Evolutionary conservation across 2,888 invertebrate genomes (phyloP), one percentile per base, ranked within the genome.

Genomic region (Cheilosia grossa): DNA sequence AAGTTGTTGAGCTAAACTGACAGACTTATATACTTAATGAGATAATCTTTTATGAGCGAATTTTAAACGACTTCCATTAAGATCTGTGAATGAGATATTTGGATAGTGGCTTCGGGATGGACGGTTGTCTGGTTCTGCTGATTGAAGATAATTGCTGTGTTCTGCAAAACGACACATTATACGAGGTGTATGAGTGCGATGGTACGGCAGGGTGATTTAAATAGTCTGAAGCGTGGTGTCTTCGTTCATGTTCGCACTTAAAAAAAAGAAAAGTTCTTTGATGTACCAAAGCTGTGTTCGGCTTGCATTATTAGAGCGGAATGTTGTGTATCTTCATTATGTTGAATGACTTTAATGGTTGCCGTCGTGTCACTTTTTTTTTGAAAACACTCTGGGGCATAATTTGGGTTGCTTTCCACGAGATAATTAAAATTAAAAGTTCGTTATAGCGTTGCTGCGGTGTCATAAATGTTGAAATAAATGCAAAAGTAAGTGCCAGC

Each of bases 91-190:
- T 54, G 42, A 73, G 73, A 73, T 54, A 63, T 53, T 19, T 37
- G 13, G 37, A 37, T 13, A 13, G 42, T 21, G 30, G 19, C 47
- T 70, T 70, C 1, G n/a, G 44, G 6, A 6, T n/a, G 15, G 17
- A 19, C 51, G 51, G 40, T 54, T 44, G 21, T 30, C 6, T 15
- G 44, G 44, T 5, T n/a, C 42, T 73, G 72, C 53, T 42, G 72
- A 63, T 73, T 44, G 44, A 54, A 73, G 72, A 73, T 63, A 54
- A 73, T 63, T 63, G 30, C 7, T 72, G 27, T 59, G 33, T 61
- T 61, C 33, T 73, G 63, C 53, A 72, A 61, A 30, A n/a, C 37
- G 70, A 51, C 51, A 47, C 17, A 27, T 27, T 27, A 44, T 27
- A 10, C 10, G 9, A 10, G 33, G 9, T 33, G 10, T 10, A 10